Conservation (phyloP, 2,113 vertebrate genomes). For the Albula goreensis region DNA sequence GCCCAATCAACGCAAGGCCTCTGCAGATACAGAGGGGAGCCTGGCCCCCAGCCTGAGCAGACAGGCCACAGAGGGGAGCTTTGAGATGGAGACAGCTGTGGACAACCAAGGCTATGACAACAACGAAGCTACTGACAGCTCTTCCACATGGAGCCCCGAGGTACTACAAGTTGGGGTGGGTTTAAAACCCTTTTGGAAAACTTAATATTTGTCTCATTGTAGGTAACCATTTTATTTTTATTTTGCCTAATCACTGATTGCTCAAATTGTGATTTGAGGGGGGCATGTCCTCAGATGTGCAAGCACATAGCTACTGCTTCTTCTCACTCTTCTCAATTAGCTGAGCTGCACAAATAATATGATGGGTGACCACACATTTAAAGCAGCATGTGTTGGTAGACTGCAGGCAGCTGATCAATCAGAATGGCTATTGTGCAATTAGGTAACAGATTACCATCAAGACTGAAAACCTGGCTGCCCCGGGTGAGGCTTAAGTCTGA, state of each 20-base stretch:
- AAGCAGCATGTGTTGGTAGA: background rate
- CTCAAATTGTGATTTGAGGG: background rate
- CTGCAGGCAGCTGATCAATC: background rate
- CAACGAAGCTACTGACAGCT: conserved; percentile 75
- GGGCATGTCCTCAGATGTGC: too few species aligned
- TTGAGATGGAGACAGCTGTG: conserved; percentile 63
- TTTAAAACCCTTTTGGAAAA: background rate
- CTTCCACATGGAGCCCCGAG: conserved; percentile 84
- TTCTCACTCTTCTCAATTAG: background rate
- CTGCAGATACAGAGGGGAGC: conserved; percentile 39
- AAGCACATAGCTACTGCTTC: background rate
- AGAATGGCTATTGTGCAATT: background rate
- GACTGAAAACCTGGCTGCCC: background rate
- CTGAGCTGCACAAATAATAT: background rate
- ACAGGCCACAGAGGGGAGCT: conserved; percentile 56
- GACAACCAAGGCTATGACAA: conserved; percentile 67
- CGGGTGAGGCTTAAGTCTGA: too few species aligned
- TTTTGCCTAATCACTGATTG: too few species aligned
- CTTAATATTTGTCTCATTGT: background rate
- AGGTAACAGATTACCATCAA: background rate
- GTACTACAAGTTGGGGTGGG: conserved; percentile 57
- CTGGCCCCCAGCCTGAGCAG: conserved; percentile 33
- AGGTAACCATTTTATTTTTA: background rate
- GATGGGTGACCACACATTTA: background rate
- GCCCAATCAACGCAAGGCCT: conserved; percentile 33